These are phyloP conservation scores for Gallinago media DNA, from an alignment of 2,113 vertebrate species.

Conservation along the genomic window DNA sequence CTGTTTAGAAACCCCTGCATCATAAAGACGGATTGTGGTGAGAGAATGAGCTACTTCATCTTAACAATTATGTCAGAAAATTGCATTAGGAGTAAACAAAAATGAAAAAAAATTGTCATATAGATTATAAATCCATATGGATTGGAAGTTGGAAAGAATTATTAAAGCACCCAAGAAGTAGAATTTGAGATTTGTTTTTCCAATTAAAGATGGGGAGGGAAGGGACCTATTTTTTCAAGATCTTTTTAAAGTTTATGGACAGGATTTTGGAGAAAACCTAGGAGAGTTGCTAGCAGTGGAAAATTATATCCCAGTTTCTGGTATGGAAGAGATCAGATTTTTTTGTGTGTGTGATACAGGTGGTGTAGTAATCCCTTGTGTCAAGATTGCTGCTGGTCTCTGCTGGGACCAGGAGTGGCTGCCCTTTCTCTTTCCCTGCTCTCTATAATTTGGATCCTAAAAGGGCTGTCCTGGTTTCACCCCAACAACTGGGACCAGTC, in stretches of 20 bases:
- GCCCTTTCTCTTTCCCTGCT: neutral
- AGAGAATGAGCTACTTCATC: neutral
- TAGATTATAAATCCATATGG: neutral
- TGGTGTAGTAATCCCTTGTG: neutral
- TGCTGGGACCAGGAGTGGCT: neutral
- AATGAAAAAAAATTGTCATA: neutral
- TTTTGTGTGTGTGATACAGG: accelerated
- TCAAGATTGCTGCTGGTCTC: neutral
- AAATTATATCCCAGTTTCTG: neutral
- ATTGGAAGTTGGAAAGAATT: neutral
- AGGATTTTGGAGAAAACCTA: neutral
- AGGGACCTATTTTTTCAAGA: neutral
- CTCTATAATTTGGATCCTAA: neutral
- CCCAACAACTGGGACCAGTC: neutral
- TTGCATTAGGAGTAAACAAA: neutral
- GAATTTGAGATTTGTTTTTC: neutral
- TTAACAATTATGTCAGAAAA: neutral
- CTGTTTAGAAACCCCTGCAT: neutral
- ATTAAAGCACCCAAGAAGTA: neutral
- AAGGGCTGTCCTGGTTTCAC: neutral
- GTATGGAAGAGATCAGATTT: accelerated
- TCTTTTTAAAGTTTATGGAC: neutral
- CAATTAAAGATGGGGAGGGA: neutral
- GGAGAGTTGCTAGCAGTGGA: neutral
- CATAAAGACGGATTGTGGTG: neutral